A percentile compares a stretch with the other conserved stretches of the same genome.
Evolutionary conservation across 2,888 invertebrate species (phyloP).

Genomic region (Biston betularia): DNA sequence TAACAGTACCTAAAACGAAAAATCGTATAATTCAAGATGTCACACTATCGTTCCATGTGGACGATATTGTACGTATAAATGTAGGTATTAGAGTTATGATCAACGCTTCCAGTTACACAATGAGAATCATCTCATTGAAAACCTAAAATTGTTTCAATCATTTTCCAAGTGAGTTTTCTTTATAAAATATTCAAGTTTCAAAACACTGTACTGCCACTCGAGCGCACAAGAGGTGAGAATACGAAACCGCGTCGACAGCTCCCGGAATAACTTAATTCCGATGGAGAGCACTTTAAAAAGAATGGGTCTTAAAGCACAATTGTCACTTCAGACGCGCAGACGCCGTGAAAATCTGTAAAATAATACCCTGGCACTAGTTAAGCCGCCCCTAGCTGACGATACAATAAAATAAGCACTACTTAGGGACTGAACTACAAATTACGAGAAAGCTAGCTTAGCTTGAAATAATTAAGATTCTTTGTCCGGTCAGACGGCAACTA

Average conservation of each 20-base stretch:
- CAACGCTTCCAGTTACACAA: not conserved
- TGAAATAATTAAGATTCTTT: conserved; percentile 83
- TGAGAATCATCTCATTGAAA: conserved; percentile 34
- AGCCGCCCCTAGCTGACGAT: conserved; percentile 72
- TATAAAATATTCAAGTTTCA: conserved; percentile 46
- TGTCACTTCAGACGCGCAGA: conserved; percentile 73
- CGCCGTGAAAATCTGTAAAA: conserved; percentile 76
- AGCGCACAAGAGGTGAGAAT: conserved; percentile 51
- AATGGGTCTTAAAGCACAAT: conserved; percentile 67
- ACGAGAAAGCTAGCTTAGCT: conserved; percentile 74
- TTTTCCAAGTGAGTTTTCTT: conserved; percentile 42
- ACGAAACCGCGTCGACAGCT: conserved; percentile 56
- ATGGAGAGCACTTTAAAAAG: conserved; percentile 71
- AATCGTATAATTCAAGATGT: no score
- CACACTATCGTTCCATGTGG: no score
- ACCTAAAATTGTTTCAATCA: conserved; percentile 41
- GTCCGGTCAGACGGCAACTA: conserved; percentile 62
- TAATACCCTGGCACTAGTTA: conserved; percentile 71
- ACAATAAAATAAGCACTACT: conserved; percentile 78
- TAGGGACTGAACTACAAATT: conserved; percentile 76
- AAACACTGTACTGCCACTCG: conserved; percentile 41
- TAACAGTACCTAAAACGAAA: no score
- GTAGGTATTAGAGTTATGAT: not conserved
- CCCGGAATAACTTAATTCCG: conserved; percentile 69
- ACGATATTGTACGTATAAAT: not conserved